Base-by-base conservation (phyloP, 92 coral and sea anemone species). In the Ricordea florida region DNA sequence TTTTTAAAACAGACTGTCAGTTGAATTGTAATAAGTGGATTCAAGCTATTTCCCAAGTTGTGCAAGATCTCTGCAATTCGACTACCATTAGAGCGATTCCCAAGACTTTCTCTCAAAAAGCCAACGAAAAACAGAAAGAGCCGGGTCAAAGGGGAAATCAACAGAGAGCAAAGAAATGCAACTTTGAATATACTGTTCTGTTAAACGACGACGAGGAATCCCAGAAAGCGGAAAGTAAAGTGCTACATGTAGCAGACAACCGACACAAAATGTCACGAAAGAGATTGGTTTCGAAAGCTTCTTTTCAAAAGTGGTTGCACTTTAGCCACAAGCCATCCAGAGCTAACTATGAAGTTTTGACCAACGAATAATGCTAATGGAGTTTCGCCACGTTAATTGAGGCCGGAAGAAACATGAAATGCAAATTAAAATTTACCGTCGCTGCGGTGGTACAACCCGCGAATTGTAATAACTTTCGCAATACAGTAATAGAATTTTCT, bases 1-100 rank as follows among this genome's bases (percentile, higher is more conserved):
- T 90, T 26, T 74, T 90, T 14, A 87, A 78, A 78, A 85, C 96
- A 26, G 83, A 68, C 69, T 72, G 87, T 25, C 84, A 76, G 33
- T 22, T 66, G 4, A 62, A 80, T 21, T 79, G 96, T 42, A 34
- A 71, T 7, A 76, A 66, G 26, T 90, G 96, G 96, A 33, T 86
- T 26, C 86, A 79, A 3, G 87, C 70, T 34, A 45, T 86, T 34
- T 47, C 82, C 43, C 60, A 69, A 30, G 81, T 47, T 25, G 77
- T 73, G n/a, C 66, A 67, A 21, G 69, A 56, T 38, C 14, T 53
- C 11, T 38, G 62, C 52, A 31, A 53, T 11, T 10, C 38, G 38
- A 11, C 65, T 31, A 11, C 28, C n/a, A 25, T 26, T 24, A 38
- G 28, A 13, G 18, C 40, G 0, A 2, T 36, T 27, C 13, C 66